Percentiles rank a stretch among this genome's conserved stretches.
Conservation (phyloP, 1,140 invertebrate genomes). For the Dolichoris vasculosae region DNA sequence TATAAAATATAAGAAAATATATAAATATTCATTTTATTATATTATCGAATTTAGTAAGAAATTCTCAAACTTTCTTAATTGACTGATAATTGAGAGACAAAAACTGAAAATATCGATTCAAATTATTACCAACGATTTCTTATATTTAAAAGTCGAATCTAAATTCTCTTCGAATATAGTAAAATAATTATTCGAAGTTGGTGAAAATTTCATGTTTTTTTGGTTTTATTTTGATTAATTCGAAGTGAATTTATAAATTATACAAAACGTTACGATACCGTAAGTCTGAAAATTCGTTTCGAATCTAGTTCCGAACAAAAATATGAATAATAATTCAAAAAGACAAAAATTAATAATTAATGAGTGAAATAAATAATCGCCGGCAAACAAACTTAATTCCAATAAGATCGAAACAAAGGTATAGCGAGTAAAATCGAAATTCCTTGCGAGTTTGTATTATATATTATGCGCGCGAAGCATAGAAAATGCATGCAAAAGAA, state of each 20-base stretch:
- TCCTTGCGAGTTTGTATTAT: neutral
- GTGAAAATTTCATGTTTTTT: neutral
- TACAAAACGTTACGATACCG: neutral
- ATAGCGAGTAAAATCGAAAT: neutral
- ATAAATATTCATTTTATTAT: conserved; percentile 3
- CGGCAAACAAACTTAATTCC: neutral
- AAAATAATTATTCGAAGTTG: neutral
- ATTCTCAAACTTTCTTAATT: neutral
- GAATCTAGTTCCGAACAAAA: neutral
- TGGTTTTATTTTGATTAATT: neutral
- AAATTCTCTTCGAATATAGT: neutral
- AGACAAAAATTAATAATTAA: neutral
- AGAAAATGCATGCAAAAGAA: neutral
- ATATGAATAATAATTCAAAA: neutral
- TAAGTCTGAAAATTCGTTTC: neutral
- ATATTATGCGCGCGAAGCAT: neutral
- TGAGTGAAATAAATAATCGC: neutral
- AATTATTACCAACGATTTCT: neutral
- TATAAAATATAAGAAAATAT: neutral
- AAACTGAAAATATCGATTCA: neutral
- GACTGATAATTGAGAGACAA: conserved; percentile 7
- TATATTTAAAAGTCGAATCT: neutral
- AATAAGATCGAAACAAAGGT: neutral
- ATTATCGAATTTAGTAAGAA: neutral
- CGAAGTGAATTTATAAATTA: neutral